phyloP scores from a whole-genome alignment of 2,888 invertebrate genomes.

The Diarsia dahlii region DNA sequence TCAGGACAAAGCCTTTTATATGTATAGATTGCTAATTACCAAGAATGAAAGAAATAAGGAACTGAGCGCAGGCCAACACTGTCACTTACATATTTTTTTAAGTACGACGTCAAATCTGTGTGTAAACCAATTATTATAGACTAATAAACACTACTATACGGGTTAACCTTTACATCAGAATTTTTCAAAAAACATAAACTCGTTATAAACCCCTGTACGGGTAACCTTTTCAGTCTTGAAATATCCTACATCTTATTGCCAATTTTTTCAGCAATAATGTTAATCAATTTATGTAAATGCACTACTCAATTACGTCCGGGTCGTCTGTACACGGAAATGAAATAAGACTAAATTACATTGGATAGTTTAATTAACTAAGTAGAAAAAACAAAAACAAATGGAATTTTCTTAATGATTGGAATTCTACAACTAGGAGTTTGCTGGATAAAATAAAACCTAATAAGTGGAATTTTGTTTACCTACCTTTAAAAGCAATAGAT shows the following conservation, averaged over 20 bases:
- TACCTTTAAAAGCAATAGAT: not conserved
- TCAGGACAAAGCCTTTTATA: no score
- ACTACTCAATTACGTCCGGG: not conserved
- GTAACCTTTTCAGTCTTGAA: not conserved
- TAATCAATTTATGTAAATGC: conserved; percentile 6
- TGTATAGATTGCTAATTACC: no score
- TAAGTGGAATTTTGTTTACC: not conserved
- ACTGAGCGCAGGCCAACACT: no score
- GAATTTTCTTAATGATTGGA: no score
- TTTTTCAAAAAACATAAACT: not conserved
- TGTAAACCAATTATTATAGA: no score
- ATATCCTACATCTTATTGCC: not conserved
- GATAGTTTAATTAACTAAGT: conserved; percentile 2
- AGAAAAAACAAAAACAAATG: not conserved
- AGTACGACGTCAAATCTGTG: no score
- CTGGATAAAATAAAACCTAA: not conserved
- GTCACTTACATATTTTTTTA: no score
- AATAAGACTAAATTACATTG: not conserved
- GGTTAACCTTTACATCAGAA: not conserved
- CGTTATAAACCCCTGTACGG: not conserved
- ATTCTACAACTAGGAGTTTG: not conserved
- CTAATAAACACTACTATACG: no score
- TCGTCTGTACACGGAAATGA: not conserved
- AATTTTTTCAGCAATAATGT: not conserved
- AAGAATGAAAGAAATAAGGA: no score